These are phyloP conservation scores for Ephialtes manifestator DNA, from an alignment of 2,888 invertebrate genomes.

Conservation along the genomic window DNA sequence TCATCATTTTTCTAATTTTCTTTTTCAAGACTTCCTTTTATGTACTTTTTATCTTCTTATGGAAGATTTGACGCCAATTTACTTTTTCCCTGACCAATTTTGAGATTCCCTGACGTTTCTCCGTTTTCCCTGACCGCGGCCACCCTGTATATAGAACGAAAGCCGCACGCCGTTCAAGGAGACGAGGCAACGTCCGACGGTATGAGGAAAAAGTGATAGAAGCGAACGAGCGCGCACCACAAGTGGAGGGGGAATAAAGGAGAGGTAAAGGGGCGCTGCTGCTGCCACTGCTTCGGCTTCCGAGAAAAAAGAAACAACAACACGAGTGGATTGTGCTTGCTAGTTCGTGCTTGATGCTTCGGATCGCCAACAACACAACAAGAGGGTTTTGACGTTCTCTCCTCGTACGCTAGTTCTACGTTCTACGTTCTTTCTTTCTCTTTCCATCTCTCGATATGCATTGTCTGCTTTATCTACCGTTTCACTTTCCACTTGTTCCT, in stretches of 20 bases:
- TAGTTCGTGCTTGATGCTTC: background rate
- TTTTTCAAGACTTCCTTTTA: too few relatives aligned
- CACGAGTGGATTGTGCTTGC: background rate
- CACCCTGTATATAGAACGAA: constrained; percentile 5
- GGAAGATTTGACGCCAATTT: too few relatives aligned
- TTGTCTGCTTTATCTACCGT: constrained; percentile 60
- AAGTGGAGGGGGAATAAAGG: background rate
- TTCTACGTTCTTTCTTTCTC: background rate
- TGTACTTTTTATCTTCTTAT: too few relatives aligned
- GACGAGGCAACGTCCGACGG: background rate
- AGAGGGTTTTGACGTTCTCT: constrained; percentile 19
- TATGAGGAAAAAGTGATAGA: constrained; percentile 7
- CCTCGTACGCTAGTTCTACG: background rate
- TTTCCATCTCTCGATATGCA: constrained; percentile 41
- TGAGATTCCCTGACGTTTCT: too few relatives aligned
- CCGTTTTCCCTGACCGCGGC: too few relatives aligned
- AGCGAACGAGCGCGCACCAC: constrained; percentile 16
- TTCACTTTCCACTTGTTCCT: constrained; percentile 63
- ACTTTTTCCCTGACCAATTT: too few relatives aligned
- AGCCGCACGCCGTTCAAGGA: background rate
- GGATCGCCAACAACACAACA: background rate
- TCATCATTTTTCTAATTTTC: too few relatives aligned
- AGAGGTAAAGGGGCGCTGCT: background rate
- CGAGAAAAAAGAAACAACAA: background rate
- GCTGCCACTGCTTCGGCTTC: background rate